Conservation (phyloP, 1,140 invertebrate genomes). For the Potamilus streckersoni region DNA sequence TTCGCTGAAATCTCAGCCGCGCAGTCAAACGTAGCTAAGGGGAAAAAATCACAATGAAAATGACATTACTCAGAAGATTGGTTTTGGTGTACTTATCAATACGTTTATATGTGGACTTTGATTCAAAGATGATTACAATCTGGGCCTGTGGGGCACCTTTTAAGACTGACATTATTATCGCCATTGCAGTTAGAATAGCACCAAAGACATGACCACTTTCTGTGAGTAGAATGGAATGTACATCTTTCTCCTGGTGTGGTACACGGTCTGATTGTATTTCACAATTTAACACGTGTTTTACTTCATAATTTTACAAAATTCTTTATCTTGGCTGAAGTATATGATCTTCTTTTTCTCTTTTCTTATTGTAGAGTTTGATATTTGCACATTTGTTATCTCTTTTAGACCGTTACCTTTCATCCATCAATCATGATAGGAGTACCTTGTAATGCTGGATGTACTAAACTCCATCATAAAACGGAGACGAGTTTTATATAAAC, state of each 20-base stretch:
- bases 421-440: no score
- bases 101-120: constrained; percentile 21
- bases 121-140: constrained; percentile 8
- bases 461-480: no score
- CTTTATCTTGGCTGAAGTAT: no score
- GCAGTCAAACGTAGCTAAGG: constrained; percentile 20
- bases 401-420: no score
- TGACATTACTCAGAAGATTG: constrained; percentile 13
- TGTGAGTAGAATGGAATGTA: constrained; percentile 6
- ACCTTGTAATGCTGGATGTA: no score
- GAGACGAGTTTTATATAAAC: no score
- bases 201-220: constrained; percentile 9
- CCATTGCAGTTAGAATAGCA: not conserved
- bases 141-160: constrained; percentile 3
- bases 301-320: no score
- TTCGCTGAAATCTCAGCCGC: constrained; percentile 12
- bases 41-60: constrained; percentile 25
- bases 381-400: no score
- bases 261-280: constrained; percentile 14
- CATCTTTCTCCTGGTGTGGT: constrained; percentile 1
- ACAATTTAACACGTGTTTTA: not conserved
- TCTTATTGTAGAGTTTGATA: no score
- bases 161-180: constrained; percentile 1
- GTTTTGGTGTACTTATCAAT: constrained; percentile 19
- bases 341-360: no score